Evolutionary conservation across 2,888 invertebrate genomes (phyloP).

Genomic region (Syrphus vitripennis): DNA sequence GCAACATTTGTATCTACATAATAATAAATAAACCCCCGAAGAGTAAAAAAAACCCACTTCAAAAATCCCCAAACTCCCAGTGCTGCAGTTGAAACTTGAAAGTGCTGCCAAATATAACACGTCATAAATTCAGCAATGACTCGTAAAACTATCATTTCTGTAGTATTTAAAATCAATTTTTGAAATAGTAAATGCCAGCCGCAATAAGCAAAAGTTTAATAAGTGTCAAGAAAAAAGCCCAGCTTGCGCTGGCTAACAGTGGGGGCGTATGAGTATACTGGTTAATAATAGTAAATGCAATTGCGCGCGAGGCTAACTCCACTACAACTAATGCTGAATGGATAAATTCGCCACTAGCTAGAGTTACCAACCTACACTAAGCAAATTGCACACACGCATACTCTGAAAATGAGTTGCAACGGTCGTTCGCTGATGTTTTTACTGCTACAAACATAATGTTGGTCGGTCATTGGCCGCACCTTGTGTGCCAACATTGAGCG

Average conservation of each 20-base stretch:
- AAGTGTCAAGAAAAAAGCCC: slow-evolving; percentile 42
- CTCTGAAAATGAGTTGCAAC: background rate
- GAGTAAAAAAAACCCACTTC: background rate
- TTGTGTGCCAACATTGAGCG: slow-evolving; percentile 72
- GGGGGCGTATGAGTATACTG: slow-evolving; percentile 43
- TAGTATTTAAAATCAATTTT: slow-evolving; percentile 7
- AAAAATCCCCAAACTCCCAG: background rate
- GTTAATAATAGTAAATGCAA: slow-evolving; percentile 31
- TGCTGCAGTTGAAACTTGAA: background rate
- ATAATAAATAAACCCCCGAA: background rate
- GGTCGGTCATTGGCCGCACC: slow-evolving; percentile 73
- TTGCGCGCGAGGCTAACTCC: slow-evolving; percentile 57
- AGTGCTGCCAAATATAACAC: slow-evolving; percentile 22
- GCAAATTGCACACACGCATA: background rate
- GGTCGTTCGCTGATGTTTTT: slow-evolving; percentile 18
- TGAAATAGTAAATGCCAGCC: slow-evolving; percentile 20
- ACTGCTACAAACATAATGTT: slow-evolving; percentile 44
- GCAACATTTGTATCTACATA: background rate
- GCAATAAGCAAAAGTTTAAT: background rate
- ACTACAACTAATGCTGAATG: slow-evolving; percentile 31
- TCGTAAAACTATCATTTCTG: slow-evolving; percentile 37
- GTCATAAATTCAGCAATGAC: slow-evolving; percentile 21
- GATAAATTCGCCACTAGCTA: background rate
- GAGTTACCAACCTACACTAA: background rate
- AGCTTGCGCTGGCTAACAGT: background rate